Evolutionary conservation across 2,113 vertebrate species (phyloP).

Genomic region (Calidris pygmaea): DNA sequence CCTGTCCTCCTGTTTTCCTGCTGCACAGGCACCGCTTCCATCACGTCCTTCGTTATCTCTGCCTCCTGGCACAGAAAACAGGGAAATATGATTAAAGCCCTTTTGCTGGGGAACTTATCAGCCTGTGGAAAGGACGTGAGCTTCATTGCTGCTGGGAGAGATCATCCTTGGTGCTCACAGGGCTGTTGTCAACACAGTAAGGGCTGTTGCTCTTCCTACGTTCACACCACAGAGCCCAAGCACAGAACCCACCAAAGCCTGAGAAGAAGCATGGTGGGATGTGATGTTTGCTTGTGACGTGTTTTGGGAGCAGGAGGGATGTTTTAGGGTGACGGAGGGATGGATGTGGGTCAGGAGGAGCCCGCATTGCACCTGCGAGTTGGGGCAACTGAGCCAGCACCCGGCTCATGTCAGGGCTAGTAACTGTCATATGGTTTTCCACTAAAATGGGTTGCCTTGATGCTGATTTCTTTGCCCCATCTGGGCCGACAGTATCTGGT

Average conservation of each 20-base stretch:
- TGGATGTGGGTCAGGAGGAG: background rate
- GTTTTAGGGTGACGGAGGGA: accelerated
- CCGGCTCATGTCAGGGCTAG: accelerated
- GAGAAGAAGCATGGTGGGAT: background rate
- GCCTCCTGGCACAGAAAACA: background rate
- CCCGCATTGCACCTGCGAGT: accelerated
- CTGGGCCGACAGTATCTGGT: background rate
- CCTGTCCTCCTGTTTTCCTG: background rate
- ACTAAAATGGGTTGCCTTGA: background rate
- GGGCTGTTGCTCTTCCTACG: background rate
- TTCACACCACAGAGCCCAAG: background rate
- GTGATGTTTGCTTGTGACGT: accelerated
- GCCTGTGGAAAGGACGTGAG: background rate
- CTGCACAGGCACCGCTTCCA: background rate
- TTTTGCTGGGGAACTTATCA: background rate
- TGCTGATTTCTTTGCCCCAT: slow-evolving; percentile 6
- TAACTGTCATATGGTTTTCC: background rate
- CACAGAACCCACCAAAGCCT: accelerated
- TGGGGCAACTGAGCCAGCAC: background rate
- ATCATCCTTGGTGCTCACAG: background rate
- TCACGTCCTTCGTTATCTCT: background rate
- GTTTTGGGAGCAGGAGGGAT: background rate
- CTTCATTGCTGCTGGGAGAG: background rate
- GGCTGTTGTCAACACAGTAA: accelerated
- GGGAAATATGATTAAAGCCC: background rate